Evolutionary conservation across 2,113 vertebrate genomes (phyloP), one percentile per base, ranked within the genome.

Genomic region (Dicaeum eximium): DNA sequence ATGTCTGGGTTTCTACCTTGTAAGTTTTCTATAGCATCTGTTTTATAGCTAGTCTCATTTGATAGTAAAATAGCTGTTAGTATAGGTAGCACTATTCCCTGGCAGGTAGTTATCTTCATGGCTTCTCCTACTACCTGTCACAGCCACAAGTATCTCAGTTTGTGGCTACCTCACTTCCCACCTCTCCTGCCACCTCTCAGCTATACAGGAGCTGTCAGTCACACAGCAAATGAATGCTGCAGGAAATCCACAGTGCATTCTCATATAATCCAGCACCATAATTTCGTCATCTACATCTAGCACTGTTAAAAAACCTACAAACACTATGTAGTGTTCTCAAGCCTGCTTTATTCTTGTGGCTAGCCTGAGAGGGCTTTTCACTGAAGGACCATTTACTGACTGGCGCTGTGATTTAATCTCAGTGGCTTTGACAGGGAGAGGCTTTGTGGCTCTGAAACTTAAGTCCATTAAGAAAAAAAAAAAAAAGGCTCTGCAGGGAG

Each of bases 201-300:
- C 62, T 45, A 19, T 4, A 47, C 12, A 80, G 53, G 40, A 75
- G 9, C 25, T 81, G 89, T 84, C 86, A 85, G 45, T 75, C 73
- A 85, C n/a, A 31, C 5, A 48, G 38, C 15, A 69, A 69, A 75
- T 42, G 30, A 92, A 54, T 50, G 38, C 62, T 87, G 62, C 58
- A 83, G 71, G 79, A 93, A 83, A 90, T 35, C 45, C 23, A 70
- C 13, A 7, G 21, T 73, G 80, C n/a, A 20, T 64, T 91, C 48
- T 80, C 45, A 8, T 80, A 82, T 47, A 88, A 70, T 70, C 54
- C 54, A 91, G 37, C 42, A 54, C 67, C 77, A 9, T 90, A 61
- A 83, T 92, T 95, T 95, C 81, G 87, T 96, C 54, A 66, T 91
- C 58, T 96, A 77, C 33, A 73, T 80, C 62, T 57, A 38, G 51